phyloP scores from a whole-genome alignment of 2,113 vertebrate genomes.

The Notiomystis cincta region DNA sequence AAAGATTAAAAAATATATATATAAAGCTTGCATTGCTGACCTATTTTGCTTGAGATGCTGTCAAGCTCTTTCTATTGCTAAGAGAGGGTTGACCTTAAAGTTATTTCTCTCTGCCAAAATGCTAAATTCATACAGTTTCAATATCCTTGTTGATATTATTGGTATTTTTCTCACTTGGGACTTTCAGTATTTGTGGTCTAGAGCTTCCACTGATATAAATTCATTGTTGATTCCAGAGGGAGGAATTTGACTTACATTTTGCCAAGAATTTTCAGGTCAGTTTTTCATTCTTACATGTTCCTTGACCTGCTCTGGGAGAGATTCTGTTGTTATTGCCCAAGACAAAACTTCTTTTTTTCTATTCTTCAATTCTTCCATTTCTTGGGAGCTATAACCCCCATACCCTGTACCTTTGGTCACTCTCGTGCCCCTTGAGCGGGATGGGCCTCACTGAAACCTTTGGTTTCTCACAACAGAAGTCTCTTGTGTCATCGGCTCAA shows the following conservation, averaged over 20 bases:
- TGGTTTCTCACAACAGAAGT: slow-evolving; percentile 28
- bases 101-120: background rate
- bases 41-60: background rate
- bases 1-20: background rate
- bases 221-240: background rate
- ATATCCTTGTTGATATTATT: background rate
- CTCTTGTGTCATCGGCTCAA: slow-evolving; percentile 46
- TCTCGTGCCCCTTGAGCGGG: background rate
- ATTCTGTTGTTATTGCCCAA: background rate
- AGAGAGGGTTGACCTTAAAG: background rate
- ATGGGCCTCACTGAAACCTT: background rate
- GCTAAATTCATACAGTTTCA: background rate
- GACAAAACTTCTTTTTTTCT: background rate
- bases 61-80: background rate
- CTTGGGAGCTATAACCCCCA: background rate
- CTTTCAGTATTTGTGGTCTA: background rate
- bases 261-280: background rate
- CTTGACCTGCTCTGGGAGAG: background rate
- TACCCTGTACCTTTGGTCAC: background rate
- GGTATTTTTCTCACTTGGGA: background rate
- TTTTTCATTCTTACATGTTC: background rate
- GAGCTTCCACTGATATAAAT: background rate
- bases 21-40: background rate
- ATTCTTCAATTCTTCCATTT: background rate
- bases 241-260: background rate